Base-by-base conservation (phyloP, 1,140 invertebrate genomes). In the Thaumatotibia leucotreta region DNA sequence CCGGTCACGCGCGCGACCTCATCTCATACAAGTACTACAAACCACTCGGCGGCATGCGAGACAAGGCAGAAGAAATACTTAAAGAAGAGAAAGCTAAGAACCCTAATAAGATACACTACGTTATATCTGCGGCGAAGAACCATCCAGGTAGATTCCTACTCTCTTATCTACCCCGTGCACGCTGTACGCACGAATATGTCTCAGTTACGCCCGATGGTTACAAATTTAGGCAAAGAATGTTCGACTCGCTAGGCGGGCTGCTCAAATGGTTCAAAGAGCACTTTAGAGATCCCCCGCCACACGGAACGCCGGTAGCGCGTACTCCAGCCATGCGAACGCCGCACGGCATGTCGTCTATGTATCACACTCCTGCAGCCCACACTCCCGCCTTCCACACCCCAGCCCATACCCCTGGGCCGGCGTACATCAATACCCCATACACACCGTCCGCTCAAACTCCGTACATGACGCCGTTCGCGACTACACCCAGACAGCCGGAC, bases 221-320 rank as follows among this genome's bases (percentile, higher is more conserved):
- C 79, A 93, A 95, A 58, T 99, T 98, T 85, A 92, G 99, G 29
- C 93, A 95, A 63, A 95, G 98, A 82, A 94, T 96, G 76, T 99
- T 99, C 86, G 95, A 96, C 64, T 95, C 96, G 0, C 91, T 99
- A 0, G 95, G 94, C 64, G 94, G 95, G 1, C 82, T 99, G 6
- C 94, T 99, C 72, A 94, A 96, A 62, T 99, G 98, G 98, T 99
- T 99, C 86, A 99, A 99, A 83, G 97, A 98, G 86, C 98, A 99
- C 83, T 99, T 98, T 92, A 92, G 97, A 61, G 97, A 99, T 80
- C 96, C 97, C 0, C 93, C 97, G 58, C 97, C 97, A 9, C 93
- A 94, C 54, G 89, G 89, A 35, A 97, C 96, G 11, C 96, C 96
- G 66, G 79, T 73, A 6, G 73, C 76, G 24, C 76, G 86, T 29